phyloP scores from a whole-genome alignment of 2,113 vertebrate species.

The Dunckerocampus dactyliophorus region DNA sequence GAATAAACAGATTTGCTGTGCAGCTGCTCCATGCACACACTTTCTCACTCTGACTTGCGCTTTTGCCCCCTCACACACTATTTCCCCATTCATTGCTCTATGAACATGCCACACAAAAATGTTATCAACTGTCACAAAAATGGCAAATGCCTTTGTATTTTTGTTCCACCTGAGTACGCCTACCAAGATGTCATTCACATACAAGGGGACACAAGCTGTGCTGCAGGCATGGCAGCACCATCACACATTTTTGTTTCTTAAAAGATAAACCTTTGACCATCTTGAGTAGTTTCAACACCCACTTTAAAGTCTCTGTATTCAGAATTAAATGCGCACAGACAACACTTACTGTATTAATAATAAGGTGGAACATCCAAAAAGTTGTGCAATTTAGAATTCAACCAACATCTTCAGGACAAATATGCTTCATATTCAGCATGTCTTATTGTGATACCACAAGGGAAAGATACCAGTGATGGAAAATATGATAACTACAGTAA shows the following conservation, averaged over 20 bases:
- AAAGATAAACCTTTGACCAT: constrained; percentile 33
- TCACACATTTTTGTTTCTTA: constrained; percentile 34
- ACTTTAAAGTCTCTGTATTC: too few relatives aligned
- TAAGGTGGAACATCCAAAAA: too few relatives aligned
- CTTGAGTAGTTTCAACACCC: constrained; percentile 6
- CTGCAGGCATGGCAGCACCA: constrained; percentile 47
- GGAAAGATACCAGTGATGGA: too few relatives aligned
- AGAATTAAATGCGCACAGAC: too few relatives aligned
- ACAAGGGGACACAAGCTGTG: constrained; percentile 20
- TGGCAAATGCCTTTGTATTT: constrained; percentile 38
- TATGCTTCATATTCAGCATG: too few relatives aligned
- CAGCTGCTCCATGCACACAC: constrained; percentile 59
- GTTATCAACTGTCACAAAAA: constrained; percentile 54
- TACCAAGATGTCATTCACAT: constrained; percentile 49
- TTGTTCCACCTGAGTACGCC: constrained; percentile 27
- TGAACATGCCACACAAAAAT: constrained; percentile 30
- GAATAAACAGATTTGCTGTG: constrained; percentile 74
- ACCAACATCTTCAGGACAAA: too few relatives aligned
- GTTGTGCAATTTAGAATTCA: too few relatives aligned
- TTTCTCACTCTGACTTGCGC: constrained; percentile 30
- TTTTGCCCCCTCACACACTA: constrained; percentile 9
- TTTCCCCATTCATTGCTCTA: constrained; percentile 18
- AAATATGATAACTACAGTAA: too few relatives aligned
- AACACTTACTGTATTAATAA: background rate
- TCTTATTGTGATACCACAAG: too few relatives aligned